phyloP scores from a whole-genome alignment of 2,888 invertebrate species.

The Lamellibrachia satsuma region DNA sequence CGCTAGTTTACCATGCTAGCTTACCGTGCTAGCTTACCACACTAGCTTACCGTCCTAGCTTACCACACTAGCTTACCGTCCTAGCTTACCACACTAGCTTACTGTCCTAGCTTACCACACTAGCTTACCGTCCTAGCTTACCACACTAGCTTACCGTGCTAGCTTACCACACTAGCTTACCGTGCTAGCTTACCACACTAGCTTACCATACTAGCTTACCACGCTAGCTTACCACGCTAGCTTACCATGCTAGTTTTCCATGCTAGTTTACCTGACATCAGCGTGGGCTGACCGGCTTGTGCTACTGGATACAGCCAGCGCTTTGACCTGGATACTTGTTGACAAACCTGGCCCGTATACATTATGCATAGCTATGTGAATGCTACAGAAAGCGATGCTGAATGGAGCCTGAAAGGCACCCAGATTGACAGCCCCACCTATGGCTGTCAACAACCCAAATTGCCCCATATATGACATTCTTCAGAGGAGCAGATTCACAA shows the following conservation, averaged over 20 bases:
- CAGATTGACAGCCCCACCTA: background rate
- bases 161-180: too few relatives aligned
- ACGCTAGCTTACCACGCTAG: too few relatives aligned
- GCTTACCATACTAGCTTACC: too few relatives aligned
- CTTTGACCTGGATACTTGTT: background rate
- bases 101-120: too few relatives aligned
- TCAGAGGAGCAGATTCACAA: background rate
- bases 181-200: too few relatives aligned
- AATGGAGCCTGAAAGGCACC: background rate
- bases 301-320: slow-evolving; percentile 2
- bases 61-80: too few relatives aligned
- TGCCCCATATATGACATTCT: background rate
- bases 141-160: too few relatives aligned
- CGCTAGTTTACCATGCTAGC: background rate
- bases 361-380: background rate
- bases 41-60: too few relatives aligned
- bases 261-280: background rate
- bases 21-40: too few relatives aligned
- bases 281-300: background rate
- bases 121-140: too few relatives aligned
- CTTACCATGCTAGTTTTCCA: too few relatives aligned
- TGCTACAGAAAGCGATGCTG: background rate
- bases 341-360: background rate
- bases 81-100: too few relatives aligned
- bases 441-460: background rate